A percentile compares a stretch with the other conserved stretches of the same genome.
Evolutionary conservation across 2,797 vertebrate species (phyloP).

Genomic region (Takifugu rubripes): DNA sequence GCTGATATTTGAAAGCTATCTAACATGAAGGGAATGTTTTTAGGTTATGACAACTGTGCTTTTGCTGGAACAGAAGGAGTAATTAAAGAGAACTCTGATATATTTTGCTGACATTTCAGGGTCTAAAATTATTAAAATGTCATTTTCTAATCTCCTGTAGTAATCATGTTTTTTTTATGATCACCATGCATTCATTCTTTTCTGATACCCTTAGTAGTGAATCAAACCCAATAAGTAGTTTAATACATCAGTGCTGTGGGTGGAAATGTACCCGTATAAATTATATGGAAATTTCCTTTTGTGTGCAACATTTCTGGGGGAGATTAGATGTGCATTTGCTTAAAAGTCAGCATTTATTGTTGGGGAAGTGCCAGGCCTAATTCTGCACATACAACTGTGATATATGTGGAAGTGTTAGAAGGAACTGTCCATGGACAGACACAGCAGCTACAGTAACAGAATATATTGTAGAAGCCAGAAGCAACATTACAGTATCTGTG

Average conservation of each 20-base stretch:
- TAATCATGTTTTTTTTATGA: constrained; percentile 36
- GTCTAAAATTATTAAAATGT: constrained; percentile 17
- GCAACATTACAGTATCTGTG: too few relatives aligned
- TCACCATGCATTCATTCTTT: constrained; percentile 38
- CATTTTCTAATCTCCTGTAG: constrained; percentile 15
- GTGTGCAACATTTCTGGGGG: constrained; percentile 36
- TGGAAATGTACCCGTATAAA: constrained; percentile 57
- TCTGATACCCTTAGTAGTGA: constrained; percentile 26
- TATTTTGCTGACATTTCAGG: constrained; percentile 18
- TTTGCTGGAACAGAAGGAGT: constrained; percentile 8
- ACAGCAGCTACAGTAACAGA: constrained; percentile 5
- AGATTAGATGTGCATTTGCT: constrained; percentile 57
- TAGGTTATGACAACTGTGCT: constrained; percentile 22
- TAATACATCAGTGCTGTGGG: constrained; percentile 65
- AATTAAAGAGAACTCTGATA: constrained; percentile 19
- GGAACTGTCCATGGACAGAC: constrained; percentile 40
- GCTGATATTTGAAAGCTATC: constrained; percentile 21
- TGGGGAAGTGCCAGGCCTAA: constrained; percentile 30
- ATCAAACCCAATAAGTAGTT: constrained; percentile 67
- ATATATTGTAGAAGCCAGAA: too few relatives aligned
- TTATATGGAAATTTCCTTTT: constrained; percentile 74
- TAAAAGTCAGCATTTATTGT: constrained; percentile 30
- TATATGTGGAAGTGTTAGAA: constrained; percentile 30
- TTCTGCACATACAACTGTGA: constrained; percentile 20
- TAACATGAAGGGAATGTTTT: constrained; percentile 13